Percentiles rank a stretch among this genome's conserved stretches.
Conservation (phyloP, 2,113 vertebrate species). For the Tyto alba region DNA sequence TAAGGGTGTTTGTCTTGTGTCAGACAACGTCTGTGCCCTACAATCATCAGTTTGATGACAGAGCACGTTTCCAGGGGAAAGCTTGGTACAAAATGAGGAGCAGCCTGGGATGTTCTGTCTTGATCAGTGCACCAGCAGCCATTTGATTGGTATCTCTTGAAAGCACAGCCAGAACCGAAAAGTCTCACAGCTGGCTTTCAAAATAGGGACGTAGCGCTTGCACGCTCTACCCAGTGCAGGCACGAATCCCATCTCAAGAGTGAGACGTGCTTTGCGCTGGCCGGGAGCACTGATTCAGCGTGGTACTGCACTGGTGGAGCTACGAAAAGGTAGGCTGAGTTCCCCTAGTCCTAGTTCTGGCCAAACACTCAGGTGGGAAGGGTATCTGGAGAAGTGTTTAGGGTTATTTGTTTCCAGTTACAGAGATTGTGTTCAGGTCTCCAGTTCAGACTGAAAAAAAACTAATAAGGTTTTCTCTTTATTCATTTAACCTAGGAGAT, state of each 20-base stretch:
- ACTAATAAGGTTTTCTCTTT: background rate
- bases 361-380: background rate
- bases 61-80: background rate
- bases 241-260: background rate
- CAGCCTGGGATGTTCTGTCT: background rate
- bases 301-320: background rate
- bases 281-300: background rate
- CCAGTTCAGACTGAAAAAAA: background rate
- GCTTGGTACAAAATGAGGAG: background rate
- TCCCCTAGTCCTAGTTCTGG: background rate
- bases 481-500: background rate
- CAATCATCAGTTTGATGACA: background rate
- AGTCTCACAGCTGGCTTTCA: background rate
- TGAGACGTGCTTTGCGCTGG: background rate
- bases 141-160: background rate
- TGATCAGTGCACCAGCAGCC: background rate
- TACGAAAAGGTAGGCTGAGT: background rate
- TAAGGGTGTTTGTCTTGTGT: background rate
- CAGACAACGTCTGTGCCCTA: background rate
- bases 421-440: background rate
- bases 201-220: accelerated
- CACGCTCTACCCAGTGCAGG: background rate
- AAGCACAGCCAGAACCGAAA: background rate
- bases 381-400: background rate
- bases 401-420: background rate